Evolutionary conservation across 2,888 invertebrate genomes (phyloP).

Genomic region (Molorchus minor): DNA sequence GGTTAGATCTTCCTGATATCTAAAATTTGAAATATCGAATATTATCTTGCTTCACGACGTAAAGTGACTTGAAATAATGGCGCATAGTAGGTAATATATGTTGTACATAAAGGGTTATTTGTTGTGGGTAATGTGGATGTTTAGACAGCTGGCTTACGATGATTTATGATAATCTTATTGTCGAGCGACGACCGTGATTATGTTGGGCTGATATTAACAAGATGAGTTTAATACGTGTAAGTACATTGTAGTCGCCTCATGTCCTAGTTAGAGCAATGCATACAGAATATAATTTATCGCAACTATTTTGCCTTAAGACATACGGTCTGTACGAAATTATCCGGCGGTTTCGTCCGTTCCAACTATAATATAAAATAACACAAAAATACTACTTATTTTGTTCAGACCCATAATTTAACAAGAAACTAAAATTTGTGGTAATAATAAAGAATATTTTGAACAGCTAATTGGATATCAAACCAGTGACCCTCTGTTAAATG

Average conservation of each 20-base stretch:
- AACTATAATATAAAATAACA: too few species aligned
- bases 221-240: slow-evolving; percentile 38
- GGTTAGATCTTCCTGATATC: too few species aligned
- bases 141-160: slow-evolving; percentile 51
- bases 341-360: too few species aligned
- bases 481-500: too few species aligned
- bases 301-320: neutral
- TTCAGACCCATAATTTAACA: too few species aligned
- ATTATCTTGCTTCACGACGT: neutral
- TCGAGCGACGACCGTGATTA: slow-evolving; percentile 48
- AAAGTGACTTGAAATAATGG: slow-evolving; percentile 13
- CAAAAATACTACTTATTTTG: too few species aligned
- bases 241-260: slow-evolving; percentile 34
- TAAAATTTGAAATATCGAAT: too few species aligned
- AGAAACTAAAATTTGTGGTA: too few species aligned
- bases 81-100: slow-evolving; percentile 15
- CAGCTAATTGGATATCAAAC: too few species aligned
- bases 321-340: too few species aligned
- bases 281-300: slow-evolving; percentile 4
- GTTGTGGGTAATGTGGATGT: slow-evolving; percentile 46
- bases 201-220: slow-evolving; percentile 42
- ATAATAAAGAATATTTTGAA: too few species aligned
- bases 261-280: slow-evolving; percentile 15
- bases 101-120: slow-evolving; percentile 20
- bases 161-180: slow-evolving; percentile 56